Evolutionary conservation across 2,113 vertebrate species (phyloP), one percentile per base, ranked within the genome.

Genomic region (Promerops cafer): DNA sequence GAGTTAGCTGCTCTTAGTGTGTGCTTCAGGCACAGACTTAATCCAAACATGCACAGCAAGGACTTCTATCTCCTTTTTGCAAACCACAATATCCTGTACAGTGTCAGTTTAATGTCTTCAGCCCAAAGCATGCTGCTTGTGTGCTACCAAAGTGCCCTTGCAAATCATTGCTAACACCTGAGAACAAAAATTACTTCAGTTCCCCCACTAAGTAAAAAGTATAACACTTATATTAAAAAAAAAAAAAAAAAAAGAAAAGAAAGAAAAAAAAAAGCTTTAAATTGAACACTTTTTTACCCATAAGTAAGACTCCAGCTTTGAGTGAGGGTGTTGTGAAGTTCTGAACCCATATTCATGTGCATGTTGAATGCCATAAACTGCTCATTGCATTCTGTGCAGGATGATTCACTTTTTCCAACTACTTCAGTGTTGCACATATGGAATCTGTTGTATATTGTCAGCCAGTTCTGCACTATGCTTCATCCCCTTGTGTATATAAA

Each of bases 341-440:
- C 57, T 87, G 52, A 70, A 44, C 50, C 11, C 27, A 47, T 20
- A n/a, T 72, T 64, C 30, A 4, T 68, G 68, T 77, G 47, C 64
- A 40, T 88, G 83, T 74, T 47, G 83, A 77, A 66, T 80, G 44
- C 39, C 33, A 57, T 83, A 24, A 94, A 60, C 57, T 85, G 30
- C 54, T 80, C 87, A 35, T 83, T 13, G 11, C 75, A 30, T 94
- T 92, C 94, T 93, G 54, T 88, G n/a, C 60, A 87, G 64, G 92
- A 77, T 93, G 94, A 96, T 91, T 96, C 93, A 95, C 71, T 96
- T 85, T 93, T 96, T 88, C 92, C 94, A 70, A 3, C 44, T 16
- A 2, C 54, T 74, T 52, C 37, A 56, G 7, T 78, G 79, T 69
- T 0, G 14, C 64, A 93, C 79, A 74, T 90, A 91, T 75, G 92